Base-by-base conservation (phyloP, 2,888 invertebrate species). In the Epistrophella euchroma region DNA sequence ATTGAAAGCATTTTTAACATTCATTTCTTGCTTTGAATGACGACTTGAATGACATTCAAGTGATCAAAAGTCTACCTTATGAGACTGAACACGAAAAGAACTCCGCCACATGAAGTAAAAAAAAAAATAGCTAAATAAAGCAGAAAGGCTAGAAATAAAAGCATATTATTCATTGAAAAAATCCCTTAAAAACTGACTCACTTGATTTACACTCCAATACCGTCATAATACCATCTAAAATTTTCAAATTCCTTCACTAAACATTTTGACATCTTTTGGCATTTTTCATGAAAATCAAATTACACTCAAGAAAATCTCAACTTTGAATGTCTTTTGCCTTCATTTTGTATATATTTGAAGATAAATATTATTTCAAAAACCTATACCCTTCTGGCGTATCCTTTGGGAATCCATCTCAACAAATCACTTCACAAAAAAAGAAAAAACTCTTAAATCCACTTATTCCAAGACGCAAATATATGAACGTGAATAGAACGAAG, bases 181-280 rank as follows among this genome's bases (percentile, higher is more conserved):
- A 2, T 45, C n/a, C 43, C 1, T 9, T 10, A 47, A 19, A 47
- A 15, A 19, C 19, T 47, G 47, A 47, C 47, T 15, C 6, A 13
- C 13, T 22, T 22, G 13, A 22, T 22, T 22, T 22, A 28, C 11
- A 7, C 0, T 52, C 25, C 6, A n/a, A 9, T 3, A n/a, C 1
- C 22, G 11, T 10, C 10, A 4, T 10, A 19, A 19, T 4, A 10
- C 11, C 4, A 9, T 15, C 15, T 52, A 9, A 2, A 28, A 13
- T 25, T 52, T n/a, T 52, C 2, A 71, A 62, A 76, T 72, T 11
- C 25, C 3, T 37, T 64, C 4, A 4, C 25, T 50, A 81, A 86
- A 86, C 55, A 82, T 86, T 86, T 78, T 86, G 86, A 86, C 86
- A 76, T 79, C 40, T 70, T 70, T 32, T 84, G 72, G 58, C 62